Percentiles rank a stretch among this genome's conserved stretches.
Evolutionary conservation across 2,888 invertebrate species (phyloP).

Genomic region (Aelia acuminata): DNA sequence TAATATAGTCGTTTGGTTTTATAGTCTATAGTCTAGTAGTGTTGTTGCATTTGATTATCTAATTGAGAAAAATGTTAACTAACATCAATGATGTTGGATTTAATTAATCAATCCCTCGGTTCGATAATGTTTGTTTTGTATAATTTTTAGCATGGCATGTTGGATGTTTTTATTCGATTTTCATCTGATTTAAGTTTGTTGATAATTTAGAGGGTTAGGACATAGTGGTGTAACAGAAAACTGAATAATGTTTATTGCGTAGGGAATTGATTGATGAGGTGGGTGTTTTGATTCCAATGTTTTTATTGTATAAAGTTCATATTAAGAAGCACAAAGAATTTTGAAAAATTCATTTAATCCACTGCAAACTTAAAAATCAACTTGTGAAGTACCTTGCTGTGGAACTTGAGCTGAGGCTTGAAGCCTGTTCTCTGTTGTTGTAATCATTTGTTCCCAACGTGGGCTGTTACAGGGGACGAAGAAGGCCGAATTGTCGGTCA

Average conservation of each 20-base stretch:
- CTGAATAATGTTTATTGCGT: not conserved
- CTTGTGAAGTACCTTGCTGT: slow-evolving; percentile 8
- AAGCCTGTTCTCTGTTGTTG: slow-evolving; percentile 53
- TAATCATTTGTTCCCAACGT: slow-evolving; percentile 45
- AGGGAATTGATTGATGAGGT: not conserved
- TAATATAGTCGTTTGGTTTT: no score
- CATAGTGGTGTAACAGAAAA: not conserved
- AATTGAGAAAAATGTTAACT: no score
- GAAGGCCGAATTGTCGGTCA: slow-evolving; percentile 22
- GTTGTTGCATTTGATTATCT: no score
- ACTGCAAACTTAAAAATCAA: not conserved
- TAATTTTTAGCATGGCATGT: no score
- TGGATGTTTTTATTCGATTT: no score
- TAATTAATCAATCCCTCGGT: no score
- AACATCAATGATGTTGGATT: no score
- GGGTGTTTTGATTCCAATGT: not conserved
- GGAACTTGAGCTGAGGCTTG: slow-evolving; percentile 49
- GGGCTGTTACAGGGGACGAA: slow-evolving; percentile 1
- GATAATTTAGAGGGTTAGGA: not conserved
- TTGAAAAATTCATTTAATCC: not conserved
- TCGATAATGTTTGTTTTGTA: no score
- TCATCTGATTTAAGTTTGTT: no score
- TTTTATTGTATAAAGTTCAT: not conserved
- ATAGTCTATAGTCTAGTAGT: no score
- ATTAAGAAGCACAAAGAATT: not conserved